Evolutionary conservation across 2,888 invertebrate genomes (phyloP).

Genomic region (Bombylius discolor): DNA sequence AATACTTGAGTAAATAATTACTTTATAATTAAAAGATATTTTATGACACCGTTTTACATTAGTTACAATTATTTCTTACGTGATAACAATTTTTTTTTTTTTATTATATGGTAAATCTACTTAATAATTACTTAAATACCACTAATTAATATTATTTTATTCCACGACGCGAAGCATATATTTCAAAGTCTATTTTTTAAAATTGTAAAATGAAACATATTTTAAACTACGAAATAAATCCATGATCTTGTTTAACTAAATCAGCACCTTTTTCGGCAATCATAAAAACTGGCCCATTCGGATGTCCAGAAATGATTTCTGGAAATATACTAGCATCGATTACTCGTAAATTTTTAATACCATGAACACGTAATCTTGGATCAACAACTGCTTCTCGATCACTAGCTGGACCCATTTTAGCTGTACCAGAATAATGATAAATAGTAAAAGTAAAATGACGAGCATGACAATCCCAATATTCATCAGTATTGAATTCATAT

Average conservation of each 20-base stretch:
- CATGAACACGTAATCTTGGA: slow-evolving; percentile 37
- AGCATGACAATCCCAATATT: slow-evolving; percentile 48
- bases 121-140: too few relatives aligned
- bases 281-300: slow-evolving; percentile 38
- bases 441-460: slow-evolving; percentile 42
- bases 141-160: too few relatives aligned
- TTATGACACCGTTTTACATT: too few relatives aligned
- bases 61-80: too few relatives aligned
- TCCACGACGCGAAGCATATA: too few relatives aligned
- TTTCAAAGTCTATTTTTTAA: not conserved
- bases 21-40: too few relatives aligned
- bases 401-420: slow-evolving; percentile 44
- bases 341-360: slow-evolving; percentile 34
- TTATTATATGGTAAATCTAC: too few relatives aligned
- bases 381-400: slow-evolving; percentile 47
- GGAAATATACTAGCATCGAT: slow-evolving; percentile 39
- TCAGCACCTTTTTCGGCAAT: slow-evolving; percentile 39
- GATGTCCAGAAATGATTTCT: slow-evolving; percentile 36
- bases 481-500: slow-evolving; percentile 37
- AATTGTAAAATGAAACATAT: not conserved
- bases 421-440: slow-evolving; percentile 45
- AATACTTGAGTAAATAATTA: too few relatives aligned
- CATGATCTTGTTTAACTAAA: slow-evolving; percentile 33
- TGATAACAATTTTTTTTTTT: too few relatives aligned
- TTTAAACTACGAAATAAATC: slow-evolving; percentile 36